These are phyloP conservation scores for Solea solea DNA, from an alignment of 2,113 vertebrate genomes.

Conservation along the genomic window DNA sequence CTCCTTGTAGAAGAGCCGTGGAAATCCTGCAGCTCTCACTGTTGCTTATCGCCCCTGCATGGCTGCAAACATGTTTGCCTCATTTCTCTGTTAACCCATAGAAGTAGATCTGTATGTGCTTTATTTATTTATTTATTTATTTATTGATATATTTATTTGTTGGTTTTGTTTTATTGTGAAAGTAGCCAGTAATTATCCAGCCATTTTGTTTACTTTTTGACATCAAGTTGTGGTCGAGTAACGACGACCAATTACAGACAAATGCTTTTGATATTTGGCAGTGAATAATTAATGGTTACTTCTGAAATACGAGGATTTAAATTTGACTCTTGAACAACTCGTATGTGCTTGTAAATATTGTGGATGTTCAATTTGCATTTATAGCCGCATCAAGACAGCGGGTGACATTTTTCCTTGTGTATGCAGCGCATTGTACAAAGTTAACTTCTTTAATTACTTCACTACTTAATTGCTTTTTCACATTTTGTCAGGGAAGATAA, in stretches of 20 bases:
- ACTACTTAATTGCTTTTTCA: background rate
- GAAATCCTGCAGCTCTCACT: slow-evolving; percentile 53
- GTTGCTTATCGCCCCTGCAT: slow-evolving; percentile 78
- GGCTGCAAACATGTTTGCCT: slow-evolving; percentile 70
- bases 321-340: slow-evolving; percentile 29
- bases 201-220: slow-evolving; percentile 14
- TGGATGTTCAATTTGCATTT: slow-evolving; percentile 45
- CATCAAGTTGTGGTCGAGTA: slow-evolving; percentile 5
- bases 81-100: slow-evolving; percentile 50
- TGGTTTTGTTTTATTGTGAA: slow-evolving; percentile 56
- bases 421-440: background rate
- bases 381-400: slow-evolving; percentile 56
- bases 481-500: background rate
- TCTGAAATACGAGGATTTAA: slow-evolving; percentile 46
- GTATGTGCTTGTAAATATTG: slow-evolving; percentile 53
- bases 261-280: background rate
- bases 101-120: slow-evolving; percentile 40
- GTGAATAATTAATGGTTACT: slow-evolving; percentile 71
- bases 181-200: slow-evolving; percentile 65
- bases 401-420: slow-evolving; percentile 58
- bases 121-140: slow-evolving; percentile 49
- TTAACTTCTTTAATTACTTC: background rate
- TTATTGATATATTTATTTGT: slow-evolving; percentile 5
- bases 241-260: background rate
- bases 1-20: slow-evolving; percentile 35